These are phyloP conservation scores for Uropsilus gracilis DNA, from an alignment of 2,113 vertebrate species.

Conservation along the genomic window DNA sequence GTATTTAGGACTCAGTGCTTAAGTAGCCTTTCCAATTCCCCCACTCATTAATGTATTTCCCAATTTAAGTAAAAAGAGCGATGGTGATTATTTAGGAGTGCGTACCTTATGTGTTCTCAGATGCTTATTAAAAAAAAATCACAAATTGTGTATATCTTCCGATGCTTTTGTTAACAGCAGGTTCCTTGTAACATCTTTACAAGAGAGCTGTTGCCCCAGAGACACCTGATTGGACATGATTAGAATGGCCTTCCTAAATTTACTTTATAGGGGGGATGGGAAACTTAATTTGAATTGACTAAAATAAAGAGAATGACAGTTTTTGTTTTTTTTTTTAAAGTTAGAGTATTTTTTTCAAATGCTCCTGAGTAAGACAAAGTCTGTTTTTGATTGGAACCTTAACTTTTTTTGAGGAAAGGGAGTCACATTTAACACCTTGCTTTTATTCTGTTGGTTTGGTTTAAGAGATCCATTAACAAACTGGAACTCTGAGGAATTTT, in stretches of 20 bases:
- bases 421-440: neutral
- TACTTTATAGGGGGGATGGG: neutral
- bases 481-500: neutral
- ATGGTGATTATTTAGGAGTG: neutral
- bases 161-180: neutral
- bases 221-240: neutral
- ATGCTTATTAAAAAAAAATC: neutral
- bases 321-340: neutral
- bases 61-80: neutral
- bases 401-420: neutral
- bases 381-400: neutral
- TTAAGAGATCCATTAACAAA: neutral
- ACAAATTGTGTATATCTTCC: neutral
- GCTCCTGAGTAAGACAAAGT: neutral
- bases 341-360: slow-evolving; percentile 10
- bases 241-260: neutral
- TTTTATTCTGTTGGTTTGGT: neutral
- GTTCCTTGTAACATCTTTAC: neutral
- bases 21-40: neutral
- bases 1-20: neutral
- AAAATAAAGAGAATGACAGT: neutral
- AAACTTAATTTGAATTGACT: neutral
- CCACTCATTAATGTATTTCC: neutral
- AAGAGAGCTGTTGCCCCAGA: neutral
- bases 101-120: neutral